A percentile compares a stretch with the other conserved stretches of the same genome.
These are phyloP conservation scores for Neogale vison DNA, from an alignment of 2,113 vertebrate genomes.

Conservation along the genomic window DNA sequence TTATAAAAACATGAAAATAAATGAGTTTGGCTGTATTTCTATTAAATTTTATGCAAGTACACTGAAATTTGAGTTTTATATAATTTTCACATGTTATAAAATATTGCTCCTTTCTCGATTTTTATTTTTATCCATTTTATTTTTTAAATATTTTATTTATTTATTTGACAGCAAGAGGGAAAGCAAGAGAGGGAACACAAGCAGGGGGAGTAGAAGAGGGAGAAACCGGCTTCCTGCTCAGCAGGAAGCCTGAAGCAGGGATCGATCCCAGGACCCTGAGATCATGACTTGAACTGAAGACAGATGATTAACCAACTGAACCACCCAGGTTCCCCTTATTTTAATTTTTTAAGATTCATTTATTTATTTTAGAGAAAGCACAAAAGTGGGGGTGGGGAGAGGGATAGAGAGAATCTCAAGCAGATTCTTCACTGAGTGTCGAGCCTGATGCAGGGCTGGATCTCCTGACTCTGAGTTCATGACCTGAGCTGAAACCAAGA, in stretches of 20 bases:
- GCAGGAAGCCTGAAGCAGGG: too few relatives aligned
- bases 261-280: too few relatives aligned
- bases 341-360: background rate
- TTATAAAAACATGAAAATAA: background rate
- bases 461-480: too few relatives aligned
- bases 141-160: background rate
- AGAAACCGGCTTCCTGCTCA: too few relatives aligned
- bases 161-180: background rate
- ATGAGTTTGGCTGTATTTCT: background rate
- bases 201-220: too few relatives aligned
- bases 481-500: too few relatives aligned
- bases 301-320: too few relatives aligned
- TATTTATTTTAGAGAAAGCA: background rate
- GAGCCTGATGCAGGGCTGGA: too few relatives aligned
- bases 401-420: background rate
- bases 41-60: background rate
- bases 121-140: background rate
- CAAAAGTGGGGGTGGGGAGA: too few relatives aligned
- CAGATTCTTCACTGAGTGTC: too few relatives aligned
- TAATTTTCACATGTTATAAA: background rate
- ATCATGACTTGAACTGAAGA: too few relatives aligned
- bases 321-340: background rate
- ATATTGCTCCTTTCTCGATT: background rate
- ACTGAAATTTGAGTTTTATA: background rate
- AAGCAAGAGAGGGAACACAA: too few relatives aligned